These are phyloP conservation scores for Florisuga fusca DNA, from an alignment of 2,797 vertebrate genomes.

Conservation along the genomic window DNA sequence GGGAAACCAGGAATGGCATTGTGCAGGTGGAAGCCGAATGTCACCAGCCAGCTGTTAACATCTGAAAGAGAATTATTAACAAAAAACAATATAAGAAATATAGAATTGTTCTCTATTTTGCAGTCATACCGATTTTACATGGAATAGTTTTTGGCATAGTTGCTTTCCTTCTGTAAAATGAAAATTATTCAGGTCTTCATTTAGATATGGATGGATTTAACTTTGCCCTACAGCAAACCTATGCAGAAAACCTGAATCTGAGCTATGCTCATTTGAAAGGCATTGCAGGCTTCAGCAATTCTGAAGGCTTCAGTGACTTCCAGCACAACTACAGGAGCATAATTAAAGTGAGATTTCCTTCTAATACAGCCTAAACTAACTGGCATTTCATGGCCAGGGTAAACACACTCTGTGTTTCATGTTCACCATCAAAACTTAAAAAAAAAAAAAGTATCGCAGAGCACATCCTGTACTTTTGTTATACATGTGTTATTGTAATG, in stretches of 20 bases:
- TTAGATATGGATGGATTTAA: background rate
- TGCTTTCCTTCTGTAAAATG: background rate
- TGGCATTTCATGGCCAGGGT: background rate
- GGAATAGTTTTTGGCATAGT: background rate
- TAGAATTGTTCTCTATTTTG: background rate
- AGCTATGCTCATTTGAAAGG: background rate
- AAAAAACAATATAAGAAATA: background rate
- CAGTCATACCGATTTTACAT: background rate
- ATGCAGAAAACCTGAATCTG: background rate
- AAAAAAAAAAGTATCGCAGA: background rate
- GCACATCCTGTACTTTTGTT: background rate
- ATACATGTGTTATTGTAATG: background rate
- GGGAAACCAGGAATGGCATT: constrained; percentile 98
- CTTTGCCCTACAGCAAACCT: background rate
- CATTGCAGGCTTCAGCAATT: background rate
- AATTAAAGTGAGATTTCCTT: background rate
- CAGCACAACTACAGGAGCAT: background rate
- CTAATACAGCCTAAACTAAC: background rate
- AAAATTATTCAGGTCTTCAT: background rate
- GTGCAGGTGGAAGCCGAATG: constrained; percentile 99
- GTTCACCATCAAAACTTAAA: background rate
- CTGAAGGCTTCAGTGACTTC: background rate
- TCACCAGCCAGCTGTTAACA: constrained; percentile 99
- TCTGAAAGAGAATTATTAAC: constrained; percentile 80
- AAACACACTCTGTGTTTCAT: background rate